A percentile compares a stretch with the other conserved stretches of the same genome.
phyloP scores from a whole-genome alignment of 2,113 vertebrate species.

The Sander lucioperca region DNA sequence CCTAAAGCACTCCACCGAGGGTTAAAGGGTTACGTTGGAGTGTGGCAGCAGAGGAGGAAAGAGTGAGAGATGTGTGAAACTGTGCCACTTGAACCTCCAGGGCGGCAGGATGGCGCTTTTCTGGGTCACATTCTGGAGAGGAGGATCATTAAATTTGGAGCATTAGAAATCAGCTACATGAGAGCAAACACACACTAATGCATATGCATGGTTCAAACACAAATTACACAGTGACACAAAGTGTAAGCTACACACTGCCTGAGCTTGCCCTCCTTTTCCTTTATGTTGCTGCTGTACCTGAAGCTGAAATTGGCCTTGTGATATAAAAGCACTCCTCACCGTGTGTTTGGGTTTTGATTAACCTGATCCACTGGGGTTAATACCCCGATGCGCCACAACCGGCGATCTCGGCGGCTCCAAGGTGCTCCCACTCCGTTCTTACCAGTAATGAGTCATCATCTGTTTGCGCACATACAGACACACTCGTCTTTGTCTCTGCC shows the following conservation, averaged over 20 bases:
- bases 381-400: conserved; percentile 17
- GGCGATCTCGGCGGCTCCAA: conserved; percentile 1
- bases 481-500: conserved; percentile 32
- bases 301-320: conserved; percentile 29
- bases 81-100: conserved; percentile 49
- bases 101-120: conserved; percentile 46
- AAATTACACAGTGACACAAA: conserved; percentile 14
- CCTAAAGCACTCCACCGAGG: background rate
- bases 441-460: conserved; percentile 52
- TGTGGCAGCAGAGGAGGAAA: conserved; percentile 22
- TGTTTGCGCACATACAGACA: conserved; percentile 12
- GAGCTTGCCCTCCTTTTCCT: background rate
- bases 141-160: conserved; percentile 59
- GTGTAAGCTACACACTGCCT: background rate
- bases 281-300: background rate
- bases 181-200: conserved; percentile 34
- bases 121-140: conserved; percentile 67
- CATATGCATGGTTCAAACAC: conserved; percentile 42
- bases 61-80: conserved; percentile 44
- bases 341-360: conserved; percentile 69
- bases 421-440: conserved; percentile 24
- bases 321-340: conserved; percentile 55
- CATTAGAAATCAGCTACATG: conserved; percentile 53
- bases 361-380: conserved; percentile 62
- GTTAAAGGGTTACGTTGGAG: conserved; percentile 11